Percentiles rank a stretch among this genome's conserved stretches.
phyloP scores from a whole-genome alignment of 1,140 invertebrate genomes.

The Phymorhynchus buccinoides region DNA sequence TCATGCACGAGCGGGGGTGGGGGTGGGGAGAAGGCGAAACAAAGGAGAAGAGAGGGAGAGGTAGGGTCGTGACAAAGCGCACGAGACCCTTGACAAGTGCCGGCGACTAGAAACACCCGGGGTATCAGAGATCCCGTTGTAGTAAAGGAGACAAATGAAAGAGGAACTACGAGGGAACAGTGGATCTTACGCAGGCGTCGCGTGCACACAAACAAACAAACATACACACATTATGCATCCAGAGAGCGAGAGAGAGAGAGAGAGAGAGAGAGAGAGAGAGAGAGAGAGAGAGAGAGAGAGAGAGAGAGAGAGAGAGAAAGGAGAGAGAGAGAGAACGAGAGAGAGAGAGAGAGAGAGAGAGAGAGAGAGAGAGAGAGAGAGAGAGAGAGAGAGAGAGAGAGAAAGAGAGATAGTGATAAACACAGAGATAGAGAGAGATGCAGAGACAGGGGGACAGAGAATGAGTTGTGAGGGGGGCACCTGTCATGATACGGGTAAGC shows the following conservation, averaged over 20 bases:
- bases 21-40: no score
- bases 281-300: background rate
- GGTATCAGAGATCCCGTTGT: no score
- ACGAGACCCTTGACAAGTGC: background rate
- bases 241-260: background rate
- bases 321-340: background rate
- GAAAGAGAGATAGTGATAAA: background rate
- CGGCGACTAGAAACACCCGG: no score
- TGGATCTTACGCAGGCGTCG: no score
- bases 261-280: background rate
- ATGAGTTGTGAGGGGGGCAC: background rate
- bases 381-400: background rate
- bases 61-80: background rate
- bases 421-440: background rate
- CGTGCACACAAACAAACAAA: no score
- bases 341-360: background rate
- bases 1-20: background rate
- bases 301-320: conserved; percentile 7
- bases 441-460: background rate
- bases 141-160: no score
- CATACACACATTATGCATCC: no score
- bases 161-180: no score
- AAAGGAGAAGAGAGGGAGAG: background rate
- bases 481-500: conserved; percentile 30
- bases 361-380: conserved; percentile 10